Conservation (phyloP, 2,888 invertebrate species). For the Leptinotarsa haldemani region DNA sequence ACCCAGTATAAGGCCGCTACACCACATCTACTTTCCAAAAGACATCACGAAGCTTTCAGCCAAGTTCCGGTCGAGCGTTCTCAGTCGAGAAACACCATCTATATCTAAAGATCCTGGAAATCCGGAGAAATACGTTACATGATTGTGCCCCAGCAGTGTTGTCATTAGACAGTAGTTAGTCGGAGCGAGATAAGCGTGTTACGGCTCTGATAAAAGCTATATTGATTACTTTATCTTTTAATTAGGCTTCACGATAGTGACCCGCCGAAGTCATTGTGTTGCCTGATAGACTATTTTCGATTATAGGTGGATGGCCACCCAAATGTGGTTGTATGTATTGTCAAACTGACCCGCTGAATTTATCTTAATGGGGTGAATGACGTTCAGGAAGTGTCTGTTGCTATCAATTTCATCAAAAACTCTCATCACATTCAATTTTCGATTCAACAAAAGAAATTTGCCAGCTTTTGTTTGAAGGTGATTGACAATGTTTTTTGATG, state of each 20-base stretch:
- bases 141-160: constrained; percentile 30
- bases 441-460: too few species aligned
- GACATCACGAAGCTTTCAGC: constrained; percentile 26
- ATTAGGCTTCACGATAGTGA: constrained; percentile 44
- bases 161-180: constrained; percentile 41
- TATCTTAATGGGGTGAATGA: constrained; percentile 1
- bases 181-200: constrained; percentile 37
- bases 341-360: constrained; percentile 26
- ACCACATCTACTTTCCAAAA: constrained; percentile 8
- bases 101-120: constrained; percentile 39
- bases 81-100: constrained; percentile 35
- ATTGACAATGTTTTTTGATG: too few species aligned
- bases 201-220: constrained; percentile 43
- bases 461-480: too few species aligned
- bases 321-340: constrained; percentile 15
- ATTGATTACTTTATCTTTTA: constrained; percentile 47
- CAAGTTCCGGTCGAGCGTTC: constrained; percentile 40
- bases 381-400: not conserved
- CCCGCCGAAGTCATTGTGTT: constrained; percentile 39
- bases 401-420: not conserved
- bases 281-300: constrained; percentile 33
- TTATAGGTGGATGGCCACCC: constrained; percentile 33
- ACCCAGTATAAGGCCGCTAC: not conserved
- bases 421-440: not conserved
- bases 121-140: constrained; percentile 37